These are phyloP conservation scores for Scotopteryx bipunctaria DNA, from an alignment of 2,888 invertebrate genomes.

Conservation along the genomic window DNA sequence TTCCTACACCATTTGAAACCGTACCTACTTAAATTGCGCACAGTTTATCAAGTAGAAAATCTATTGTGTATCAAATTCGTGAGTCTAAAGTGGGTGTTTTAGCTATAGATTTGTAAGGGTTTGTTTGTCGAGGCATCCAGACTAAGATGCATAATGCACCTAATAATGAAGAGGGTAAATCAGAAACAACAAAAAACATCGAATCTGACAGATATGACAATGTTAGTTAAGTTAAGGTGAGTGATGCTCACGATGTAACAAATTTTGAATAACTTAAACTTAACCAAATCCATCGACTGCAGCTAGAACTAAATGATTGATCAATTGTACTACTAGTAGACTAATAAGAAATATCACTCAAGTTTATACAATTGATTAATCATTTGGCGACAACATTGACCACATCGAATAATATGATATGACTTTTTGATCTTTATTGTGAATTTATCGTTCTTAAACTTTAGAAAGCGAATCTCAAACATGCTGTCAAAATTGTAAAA, in stretches of 20 bases:
- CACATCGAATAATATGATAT: constrained; percentile 37
- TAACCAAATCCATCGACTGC: constrained; percentile 33
- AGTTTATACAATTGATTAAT: constrained; percentile 25
- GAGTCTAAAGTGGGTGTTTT: neutral
- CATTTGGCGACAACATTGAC: constrained; percentile 39
- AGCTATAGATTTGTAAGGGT: neutral
- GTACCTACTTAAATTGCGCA: neutral
- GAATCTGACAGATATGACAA: constrained; percentile 23
- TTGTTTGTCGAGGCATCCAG: constrained; percentile 43
- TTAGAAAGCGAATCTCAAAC: no score
- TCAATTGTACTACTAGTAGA: no score
- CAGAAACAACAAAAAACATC: constrained; percentile 31
- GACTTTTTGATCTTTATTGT: constrained; percentile 9
- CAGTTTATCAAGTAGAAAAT: neutral
- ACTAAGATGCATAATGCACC: constrained; percentile 40
- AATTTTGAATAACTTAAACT: constrained; percentile 20
- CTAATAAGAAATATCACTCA: neutral
- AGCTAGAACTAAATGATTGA: constrained; percentile 38
- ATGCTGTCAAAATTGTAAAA: constrained; percentile 1
- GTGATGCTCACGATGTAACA: constrained; percentile 26
- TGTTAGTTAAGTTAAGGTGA: constrained; percentile 22
- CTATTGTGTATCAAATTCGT: neutral
- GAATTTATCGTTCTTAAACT: no score
- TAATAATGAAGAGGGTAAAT: constrained; percentile 39
- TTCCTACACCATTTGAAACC: neutral